Evolutionary conservation across 53 echinoderm and acorn worm species (phyloP).

Genomic region (Apostichopus leukothele): DNA sequence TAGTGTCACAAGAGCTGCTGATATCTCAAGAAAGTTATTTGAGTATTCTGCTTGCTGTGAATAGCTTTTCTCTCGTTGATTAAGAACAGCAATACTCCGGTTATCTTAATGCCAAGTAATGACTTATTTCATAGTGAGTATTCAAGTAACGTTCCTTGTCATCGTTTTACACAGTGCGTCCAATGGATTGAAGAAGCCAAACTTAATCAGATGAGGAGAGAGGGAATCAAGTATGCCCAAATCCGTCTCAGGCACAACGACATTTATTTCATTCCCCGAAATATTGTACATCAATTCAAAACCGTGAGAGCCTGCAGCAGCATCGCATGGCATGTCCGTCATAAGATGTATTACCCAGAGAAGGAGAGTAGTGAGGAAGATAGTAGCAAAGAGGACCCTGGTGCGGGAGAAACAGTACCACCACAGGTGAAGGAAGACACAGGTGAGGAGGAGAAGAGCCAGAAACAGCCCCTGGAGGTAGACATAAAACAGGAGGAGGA

Average conservation of each 20-base stretch:
- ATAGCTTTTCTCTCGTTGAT: no score
- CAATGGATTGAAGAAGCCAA: conserved; percentile 98
- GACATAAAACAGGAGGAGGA: no score
- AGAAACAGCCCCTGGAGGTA: not conserved
- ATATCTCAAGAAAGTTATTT: no score
- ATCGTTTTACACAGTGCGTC: conserved; percentile 70
- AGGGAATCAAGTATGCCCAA: conserved; percentile 86
- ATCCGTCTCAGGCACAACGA: conserved; percentile 91
- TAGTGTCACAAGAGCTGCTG: no score
- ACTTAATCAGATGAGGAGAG: conserved; percentile 84
- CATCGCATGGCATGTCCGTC: conserved; percentile 95
- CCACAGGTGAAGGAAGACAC: not conserved
- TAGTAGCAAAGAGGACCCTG: conserved; percentile 35
- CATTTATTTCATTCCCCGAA: conserved; percentile 99
- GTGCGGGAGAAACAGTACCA: not conserved
- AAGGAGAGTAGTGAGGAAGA: conserved; percentile 25
- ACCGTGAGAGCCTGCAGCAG: conserved; percentile 88
- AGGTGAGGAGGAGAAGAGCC: not conserved
- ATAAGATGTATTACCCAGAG: conserved; percentile 82
- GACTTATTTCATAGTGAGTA: no score
- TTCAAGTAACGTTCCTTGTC: not conserved
- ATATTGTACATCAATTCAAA: conserved; percentile 95
- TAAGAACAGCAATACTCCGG: no score
- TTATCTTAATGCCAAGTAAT: no score
- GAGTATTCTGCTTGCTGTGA: no score